A percentile compares a stretch with the other conserved stretches of the same genome.
phyloP scores from a whole-genome alignment of 2,888 invertebrate species.

The Graphium colonna region DNA sequence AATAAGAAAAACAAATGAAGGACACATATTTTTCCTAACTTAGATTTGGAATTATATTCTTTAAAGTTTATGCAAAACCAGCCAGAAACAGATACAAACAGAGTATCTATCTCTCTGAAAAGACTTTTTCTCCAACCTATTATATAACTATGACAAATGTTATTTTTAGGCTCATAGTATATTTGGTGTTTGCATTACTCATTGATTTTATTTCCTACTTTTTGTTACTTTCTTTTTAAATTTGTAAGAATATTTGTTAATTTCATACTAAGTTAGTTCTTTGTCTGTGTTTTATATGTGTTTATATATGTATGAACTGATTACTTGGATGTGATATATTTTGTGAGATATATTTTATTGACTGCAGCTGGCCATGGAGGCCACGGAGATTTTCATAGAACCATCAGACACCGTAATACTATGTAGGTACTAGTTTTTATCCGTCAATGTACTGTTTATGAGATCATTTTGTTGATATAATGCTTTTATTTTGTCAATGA shows the following conservation, averaged over 20 bases:
- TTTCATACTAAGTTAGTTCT: not conserved
- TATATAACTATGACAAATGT: too few species aligned
- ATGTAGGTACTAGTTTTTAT: conserved; percentile 51
- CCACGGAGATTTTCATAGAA: conserved; percentile 35
- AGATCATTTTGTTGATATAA: conserved; percentile 6
- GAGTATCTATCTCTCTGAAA: too few species aligned
- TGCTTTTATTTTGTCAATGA: conserved; percentile 6
- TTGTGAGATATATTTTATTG: conserved; percentile 52
- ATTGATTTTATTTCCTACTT: not conserved
- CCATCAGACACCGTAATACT: conserved; percentile 46
- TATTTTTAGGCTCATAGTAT: too few species aligned
- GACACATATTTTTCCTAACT: too few species aligned
- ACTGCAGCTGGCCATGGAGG: conserved; percentile 55
- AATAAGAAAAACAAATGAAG: too few species aligned
- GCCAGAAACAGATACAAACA: too few species aligned
- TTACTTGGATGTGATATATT: conserved; percentile 30
- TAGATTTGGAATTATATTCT: too few species aligned
- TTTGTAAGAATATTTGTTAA: not conserved
- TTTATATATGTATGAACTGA: conserved; percentile 15
- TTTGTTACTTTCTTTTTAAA: not conserved
- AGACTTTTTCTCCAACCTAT: too few species aligned
- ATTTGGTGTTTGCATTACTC: not conserved
- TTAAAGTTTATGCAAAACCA: too few species aligned
- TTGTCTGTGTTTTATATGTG: not conserved
- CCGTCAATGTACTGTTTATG: conserved; percentile 35